Conservation (phyloP, 2,113 vertebrate genomes). For the Hoplias malabaricus region DNA sequence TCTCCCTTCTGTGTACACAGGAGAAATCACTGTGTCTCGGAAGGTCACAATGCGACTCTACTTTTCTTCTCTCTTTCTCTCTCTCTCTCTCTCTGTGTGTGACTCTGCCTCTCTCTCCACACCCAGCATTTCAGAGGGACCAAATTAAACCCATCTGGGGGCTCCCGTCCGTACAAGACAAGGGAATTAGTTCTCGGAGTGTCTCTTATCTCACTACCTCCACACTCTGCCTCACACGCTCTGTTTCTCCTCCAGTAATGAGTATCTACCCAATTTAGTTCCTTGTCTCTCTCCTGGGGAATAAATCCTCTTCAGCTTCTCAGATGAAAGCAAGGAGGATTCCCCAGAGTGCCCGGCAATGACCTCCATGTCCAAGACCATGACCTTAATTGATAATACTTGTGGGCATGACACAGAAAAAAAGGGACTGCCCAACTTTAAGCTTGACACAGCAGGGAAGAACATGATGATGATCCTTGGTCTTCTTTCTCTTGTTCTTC, state of each 20-base stretch:
- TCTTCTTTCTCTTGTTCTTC: conserved; percentile 59
- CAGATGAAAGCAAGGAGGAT: conserved; percentile 62
- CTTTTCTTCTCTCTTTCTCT: conserved; percentile 38
- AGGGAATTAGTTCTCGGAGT: conserved; percentile 74
- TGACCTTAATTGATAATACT: conserved; percentile 72
- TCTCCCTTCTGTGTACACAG: conserved; percentile 48
- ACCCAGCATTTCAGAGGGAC: conserved; percentile 67
- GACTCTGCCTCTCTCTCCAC: conserved; percentile 27
- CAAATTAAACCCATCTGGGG: conserved; percentile 70
- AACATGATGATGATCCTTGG: neutral
- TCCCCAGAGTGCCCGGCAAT: conserved; percentile 29
- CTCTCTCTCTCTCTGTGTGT: neutral
- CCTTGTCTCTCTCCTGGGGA: conserved; percentile 66
- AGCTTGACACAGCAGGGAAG: neutral
- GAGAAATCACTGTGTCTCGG: conserved; percentile 49
- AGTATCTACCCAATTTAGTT: conserved; percentile 76
- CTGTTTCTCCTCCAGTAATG: conserved; percentile 76
- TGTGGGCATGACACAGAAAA: too few species aligned
- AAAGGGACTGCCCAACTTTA: conserved; percentile 41
- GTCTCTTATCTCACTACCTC: conserved; percentile 74
- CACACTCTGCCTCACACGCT: conserved; percentile 66
- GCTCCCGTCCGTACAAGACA: conserved; percentile 64
- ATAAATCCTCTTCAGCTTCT: conserved; percentile 68
- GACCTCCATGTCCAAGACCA: conserved; percentile 59
- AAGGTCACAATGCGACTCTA: conserved; percentile 58